These are phyloP conservation scores for Oreortyx pictus DNA, from an alignment of 2,797 vertebrate species.

Conservation along the genomic window DNA sequence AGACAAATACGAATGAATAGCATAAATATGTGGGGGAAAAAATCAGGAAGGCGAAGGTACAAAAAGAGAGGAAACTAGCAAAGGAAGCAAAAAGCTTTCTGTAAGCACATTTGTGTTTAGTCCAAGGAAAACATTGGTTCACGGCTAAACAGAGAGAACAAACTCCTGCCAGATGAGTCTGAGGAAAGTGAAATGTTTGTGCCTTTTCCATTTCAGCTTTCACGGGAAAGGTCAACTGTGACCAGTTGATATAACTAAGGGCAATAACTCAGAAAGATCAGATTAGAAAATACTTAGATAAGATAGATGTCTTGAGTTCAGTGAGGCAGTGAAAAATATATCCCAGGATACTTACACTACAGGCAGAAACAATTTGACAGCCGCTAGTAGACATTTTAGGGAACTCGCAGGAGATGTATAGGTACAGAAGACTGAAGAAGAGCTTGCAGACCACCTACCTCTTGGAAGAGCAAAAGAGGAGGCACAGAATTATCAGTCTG, in stretches of 20 bases:
- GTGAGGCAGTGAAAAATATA: background rate
- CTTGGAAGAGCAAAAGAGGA: background rate
- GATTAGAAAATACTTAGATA: slow-evolving; percentile 2
- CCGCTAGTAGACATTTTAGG: background rate
- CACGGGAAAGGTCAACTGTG: slow-evolving; percentile 15
- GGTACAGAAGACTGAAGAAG: background rate
- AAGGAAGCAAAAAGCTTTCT: slow-evolving; percentile 64
- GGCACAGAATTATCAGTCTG: background rate
- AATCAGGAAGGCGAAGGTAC: slow-evolving; percentile 58
- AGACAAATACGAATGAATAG: slow-evolving; percentile 59
- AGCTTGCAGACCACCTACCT: background rate
- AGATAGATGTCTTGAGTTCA: background rate
- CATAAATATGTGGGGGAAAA: slow-evolving; percentile 68
- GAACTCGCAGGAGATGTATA: background rate
- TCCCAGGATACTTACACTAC: background rate
- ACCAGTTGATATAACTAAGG: background rate
- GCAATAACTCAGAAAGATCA: background rate
- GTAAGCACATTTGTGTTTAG: slow-evolving; percentile 50
- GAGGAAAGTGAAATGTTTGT: slow-evolving; percentile 29
- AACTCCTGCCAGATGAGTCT: slow-evolving; percentile 35
- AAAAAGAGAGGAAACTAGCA: slow-evolving; percentile 73
- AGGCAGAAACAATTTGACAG: background rate
- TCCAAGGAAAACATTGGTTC: slow-evolving; percentile 20
- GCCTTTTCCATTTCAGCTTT: slow-evolving; percentile 44
- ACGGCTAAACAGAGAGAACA: background rate